Percentiles rank a stretch among this genome's conserved stretches.
Evolutionary conservation across 2,113 vertebrate genomes (phyloP).

Genomic region (Neoarius graeffei): DNA sequence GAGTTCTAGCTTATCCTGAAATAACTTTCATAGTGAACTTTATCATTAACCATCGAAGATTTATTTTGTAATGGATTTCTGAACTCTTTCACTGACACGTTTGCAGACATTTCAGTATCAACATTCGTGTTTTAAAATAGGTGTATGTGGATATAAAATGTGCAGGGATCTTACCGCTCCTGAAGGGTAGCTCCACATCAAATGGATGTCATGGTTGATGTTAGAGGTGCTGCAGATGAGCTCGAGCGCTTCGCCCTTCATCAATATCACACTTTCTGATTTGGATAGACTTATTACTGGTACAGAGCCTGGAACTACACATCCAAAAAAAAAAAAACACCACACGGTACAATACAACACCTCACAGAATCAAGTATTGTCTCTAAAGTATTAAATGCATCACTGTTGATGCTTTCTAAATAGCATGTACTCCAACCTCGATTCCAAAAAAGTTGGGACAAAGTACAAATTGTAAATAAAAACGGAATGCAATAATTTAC

Average conservation of each 20-base stretch:
- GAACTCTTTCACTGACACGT: not conserved
- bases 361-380: not conserved
- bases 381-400: not conserved
- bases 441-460: no score
- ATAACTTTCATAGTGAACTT: no score
- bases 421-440: no score
- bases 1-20: not conserved
- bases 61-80: not conserved
- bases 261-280: conserved; percentile 65
- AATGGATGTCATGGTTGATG: conserved; percentile 68
- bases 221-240: conserved; percentile 70
- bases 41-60: not conserved
- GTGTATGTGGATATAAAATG: not conserved
- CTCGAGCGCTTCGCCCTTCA: conserved; percentile 66
- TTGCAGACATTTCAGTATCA: not conserved
- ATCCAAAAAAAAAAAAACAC: not conserved
- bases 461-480: no score
- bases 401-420: not conserved
- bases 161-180: conserved; percentile 60
- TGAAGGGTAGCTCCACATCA: conserved; percentile 69
- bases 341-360: not conserved
- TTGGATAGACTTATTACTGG: conserved; percentile 66
- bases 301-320: conserved; percentile 63
- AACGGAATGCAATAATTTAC: no score
- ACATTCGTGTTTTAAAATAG: not conserved